Evolutionary conservation across 2,797 vertebrate species (phyloP), one percentile per base, ranked within the genome.

Genomic region (Tenualosa ilisha): DNA sequence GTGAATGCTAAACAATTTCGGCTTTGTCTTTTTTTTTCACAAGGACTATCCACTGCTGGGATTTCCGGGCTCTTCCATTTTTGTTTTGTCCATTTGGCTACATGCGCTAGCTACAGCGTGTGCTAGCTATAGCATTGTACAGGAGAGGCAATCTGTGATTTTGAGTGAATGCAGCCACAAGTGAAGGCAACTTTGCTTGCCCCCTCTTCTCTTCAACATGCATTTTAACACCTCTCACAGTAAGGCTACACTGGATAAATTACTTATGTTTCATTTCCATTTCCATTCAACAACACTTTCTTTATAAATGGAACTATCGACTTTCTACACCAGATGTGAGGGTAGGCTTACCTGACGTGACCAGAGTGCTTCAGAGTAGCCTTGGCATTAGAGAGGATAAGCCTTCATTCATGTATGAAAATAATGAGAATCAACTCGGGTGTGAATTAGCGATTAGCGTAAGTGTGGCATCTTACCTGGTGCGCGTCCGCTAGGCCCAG

Each of bases 401-500:
- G 0, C 7, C 46, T 46, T 4, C 31, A 31, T 31, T 31, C 31
- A 31, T 31, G 31, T 31, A 49, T 49, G 46, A 49, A 5, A 49
- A 49, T 49, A 49, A 49, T 49, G 7, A 49, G 4, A 49, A 49
- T 49, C 46, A 49, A 8, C 46, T 49, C 7, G 46, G 46, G 46
- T 49, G 46, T 49, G 46, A 49, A 4, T 49, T 49, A 49, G 46
- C 37, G 12, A 4, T 49, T 49, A 49, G 46, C 37, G 12, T 43
- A 72, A 3, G 26, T 72, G 26, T 26, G 0, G 4, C 26, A 15
- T 81, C 12, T 81, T 31, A 99, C 98, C 97, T 91, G 94, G 94
- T 94, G 93, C 95, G 89, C 94, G 95, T 84, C 91, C 92, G 90
- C 97, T 97, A 51, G 97, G 95, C 63, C 97, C 97, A 31, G 97